These are phyloP conservation scores for Marmota flaviventris DNA, from an alignment of 2,113 vertebrate genomes.

Conservation along the genomic window DNA sequence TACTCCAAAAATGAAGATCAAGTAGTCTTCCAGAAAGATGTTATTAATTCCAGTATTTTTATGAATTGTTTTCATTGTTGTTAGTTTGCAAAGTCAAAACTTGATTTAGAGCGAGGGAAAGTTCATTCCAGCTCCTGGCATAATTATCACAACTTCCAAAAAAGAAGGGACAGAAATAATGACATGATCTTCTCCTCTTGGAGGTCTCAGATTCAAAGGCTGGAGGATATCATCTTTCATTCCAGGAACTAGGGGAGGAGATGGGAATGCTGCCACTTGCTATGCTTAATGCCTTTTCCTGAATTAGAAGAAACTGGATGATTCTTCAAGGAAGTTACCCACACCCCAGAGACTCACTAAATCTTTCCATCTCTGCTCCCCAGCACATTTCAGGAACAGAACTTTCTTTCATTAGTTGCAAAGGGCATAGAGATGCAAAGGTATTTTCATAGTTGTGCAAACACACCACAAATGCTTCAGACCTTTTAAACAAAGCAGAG, in stretches of 20 bases:
- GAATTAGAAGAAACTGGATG: not conserved
- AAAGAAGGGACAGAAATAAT: not conserved
- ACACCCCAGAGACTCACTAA: not conserved
- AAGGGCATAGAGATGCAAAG: not conserved
- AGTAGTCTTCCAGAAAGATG: not conserved
- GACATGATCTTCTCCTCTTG: not conserved
- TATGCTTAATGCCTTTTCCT: not conserved
- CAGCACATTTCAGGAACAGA: not conserved
- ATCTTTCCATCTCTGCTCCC: not conserved
- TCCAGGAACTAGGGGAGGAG: not conserved
- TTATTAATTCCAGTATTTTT: not conserved
- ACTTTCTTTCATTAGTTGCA: not conserved
- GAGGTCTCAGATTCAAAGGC: not conserved
- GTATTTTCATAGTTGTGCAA: not conserved
- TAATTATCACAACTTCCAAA: not conserved
- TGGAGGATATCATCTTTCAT: constrained; percentile 15
- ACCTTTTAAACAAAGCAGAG: not conserved
- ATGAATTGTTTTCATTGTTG: not conserved
- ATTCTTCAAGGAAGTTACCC: not conserved
- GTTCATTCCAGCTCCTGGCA: not conserved
- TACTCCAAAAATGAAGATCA: not conserved
- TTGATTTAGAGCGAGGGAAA: not conserved
- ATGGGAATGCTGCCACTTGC: not conserved
- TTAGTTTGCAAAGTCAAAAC: not conserved
- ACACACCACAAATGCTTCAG: not conserved